A percentile compares a stretch with the other conserved stretches of the same genome.
Conservation (phyloP, 2,888 invertebrate species). For the Arctia plantaginis region DNA sequence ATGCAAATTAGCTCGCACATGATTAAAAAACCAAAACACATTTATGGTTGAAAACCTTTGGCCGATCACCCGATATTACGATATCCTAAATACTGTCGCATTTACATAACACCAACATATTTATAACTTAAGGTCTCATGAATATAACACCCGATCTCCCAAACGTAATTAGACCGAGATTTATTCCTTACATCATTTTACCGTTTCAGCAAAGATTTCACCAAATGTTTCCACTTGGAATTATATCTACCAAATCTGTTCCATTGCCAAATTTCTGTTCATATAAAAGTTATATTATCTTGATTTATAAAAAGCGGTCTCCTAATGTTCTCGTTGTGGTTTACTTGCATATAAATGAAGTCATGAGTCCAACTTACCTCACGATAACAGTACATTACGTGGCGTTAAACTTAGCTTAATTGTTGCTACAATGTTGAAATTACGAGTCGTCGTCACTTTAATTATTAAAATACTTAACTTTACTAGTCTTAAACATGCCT, state of each 20-base stretch:
- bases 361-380: conserved; percentile 16
- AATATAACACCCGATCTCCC: neutral
- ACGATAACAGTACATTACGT: conserved; percentile 25
- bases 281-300: conserved; percentile 15
- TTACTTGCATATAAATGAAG: conserved; percentile 19
- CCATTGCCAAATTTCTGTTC: conserved; percentile 16
- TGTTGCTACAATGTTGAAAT: conserved; percentile 11
- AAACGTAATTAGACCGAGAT: neutral
- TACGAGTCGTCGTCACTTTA: conserved; percentile 8
- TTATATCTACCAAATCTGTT: conserved; percentile 8
- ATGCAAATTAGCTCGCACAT: neutral
- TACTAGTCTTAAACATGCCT: neutral
- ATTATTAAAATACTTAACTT: conserved; percentile 16
- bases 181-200: conserved; percentile 1
- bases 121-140: neutral
- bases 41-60: neutral
- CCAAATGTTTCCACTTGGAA: no score
- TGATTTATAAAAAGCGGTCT: conserved; percentile 17
- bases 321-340: conserved; percentile 18
- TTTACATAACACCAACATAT: neutral
- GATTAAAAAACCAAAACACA: neutral
- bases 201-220: neutral
- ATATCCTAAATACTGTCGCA: neutral
- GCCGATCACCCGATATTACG: neutral
- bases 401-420: conserved; percentile 16